Conservation (phyloP, 2,888 invertebrate genomes). For the Dynastes tityus region DNA sequence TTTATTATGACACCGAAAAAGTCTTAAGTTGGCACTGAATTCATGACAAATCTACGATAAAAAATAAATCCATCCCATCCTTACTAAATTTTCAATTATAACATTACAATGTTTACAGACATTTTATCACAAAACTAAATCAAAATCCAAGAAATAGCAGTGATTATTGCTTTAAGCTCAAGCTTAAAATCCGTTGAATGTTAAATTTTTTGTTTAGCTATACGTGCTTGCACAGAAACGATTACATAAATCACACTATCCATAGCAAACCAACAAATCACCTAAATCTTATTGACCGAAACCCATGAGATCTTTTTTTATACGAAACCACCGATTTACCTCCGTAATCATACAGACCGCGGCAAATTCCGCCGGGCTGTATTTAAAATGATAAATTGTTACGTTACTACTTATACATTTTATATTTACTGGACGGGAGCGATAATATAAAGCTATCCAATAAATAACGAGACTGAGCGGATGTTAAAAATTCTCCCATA, state of each 20-base stretch:
- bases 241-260: slow-evolving; percentile 25
- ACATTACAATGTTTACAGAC: too few relatives aligned
- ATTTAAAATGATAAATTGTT: slow-evolving; percentile 52
- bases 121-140: too few relatives aligned
- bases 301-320: slow-evolving; percentile 26
- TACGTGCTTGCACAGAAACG: neutral
- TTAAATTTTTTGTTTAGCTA: too few relatives aligned
- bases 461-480: slow-evolving; percentile 59
- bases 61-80: too few relatives aligned
- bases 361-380: slow-evolving; percentile 37
- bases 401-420: slow-evolving; percentile 50
- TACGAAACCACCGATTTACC: slow-evolving; percentile 13
- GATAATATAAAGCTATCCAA: slow-evolving; percentile 60
- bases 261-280: slow-evolving; percentile 18
- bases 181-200: too few relatives aligned
- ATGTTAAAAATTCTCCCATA: slow-evolving; percentile 61
- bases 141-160: too few relatives aligned
- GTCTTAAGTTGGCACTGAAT: too few relatives aligned
- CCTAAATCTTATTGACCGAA: slow-evolving; percentile 32
- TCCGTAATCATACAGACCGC: slow-evolving; percentile 25
- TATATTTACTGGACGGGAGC: slow-evolving; percentile 55
- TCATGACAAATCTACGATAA: too few relatives aligned
- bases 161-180: too few relatives aligned
- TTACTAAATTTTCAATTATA: too few relatives aligned
- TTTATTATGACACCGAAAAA: too few relatives aligned